Conservation (phyloP, 2,797 vertebrate species). For the Todus mexicanus region DNA sequence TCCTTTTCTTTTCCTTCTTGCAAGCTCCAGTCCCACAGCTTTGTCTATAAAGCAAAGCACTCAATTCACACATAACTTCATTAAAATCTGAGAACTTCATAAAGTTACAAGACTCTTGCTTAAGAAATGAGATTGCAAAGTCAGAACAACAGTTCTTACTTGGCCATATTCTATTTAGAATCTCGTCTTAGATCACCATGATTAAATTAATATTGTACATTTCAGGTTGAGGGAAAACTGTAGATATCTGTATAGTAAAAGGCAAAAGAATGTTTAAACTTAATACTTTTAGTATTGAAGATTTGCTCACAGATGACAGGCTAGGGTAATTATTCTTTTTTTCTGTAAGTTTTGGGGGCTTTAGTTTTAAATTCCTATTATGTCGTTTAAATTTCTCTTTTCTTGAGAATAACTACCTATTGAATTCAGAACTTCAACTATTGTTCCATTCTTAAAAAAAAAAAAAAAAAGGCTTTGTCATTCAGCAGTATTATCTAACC, state of each 20-base stretch:
- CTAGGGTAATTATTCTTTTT: conserved; percentile 1
- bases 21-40: neutral
- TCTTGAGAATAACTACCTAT: neutral
- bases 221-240: neutral
- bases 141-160: neutral
- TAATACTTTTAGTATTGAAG: neutral
- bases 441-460: conserved; percentile 4
- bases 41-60: neutral
- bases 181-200: neutral
- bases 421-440: conserved; percentile 15
- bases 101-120: neutral
- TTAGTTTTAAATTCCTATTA: conserved; percentile 11
- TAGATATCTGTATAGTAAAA: neutral
- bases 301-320: neutral
- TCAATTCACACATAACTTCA: neutral
- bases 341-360: neutral
- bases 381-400: conserved; percentile 4
- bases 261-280: neutral
- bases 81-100: neutral
- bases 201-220: neutral
- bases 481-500: conserved; percentile 41
- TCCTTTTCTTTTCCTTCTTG: neutral
- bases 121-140: neutral
- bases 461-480: conserved; percentile 14
- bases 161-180: neutral